A percentile compares a stretch with the other conserved stretches of the same genome.
Evolutionary conservation across 2,113 vertebrate species (phyloP).

Genomic region (Chloropsis hardwickii): DNA sequence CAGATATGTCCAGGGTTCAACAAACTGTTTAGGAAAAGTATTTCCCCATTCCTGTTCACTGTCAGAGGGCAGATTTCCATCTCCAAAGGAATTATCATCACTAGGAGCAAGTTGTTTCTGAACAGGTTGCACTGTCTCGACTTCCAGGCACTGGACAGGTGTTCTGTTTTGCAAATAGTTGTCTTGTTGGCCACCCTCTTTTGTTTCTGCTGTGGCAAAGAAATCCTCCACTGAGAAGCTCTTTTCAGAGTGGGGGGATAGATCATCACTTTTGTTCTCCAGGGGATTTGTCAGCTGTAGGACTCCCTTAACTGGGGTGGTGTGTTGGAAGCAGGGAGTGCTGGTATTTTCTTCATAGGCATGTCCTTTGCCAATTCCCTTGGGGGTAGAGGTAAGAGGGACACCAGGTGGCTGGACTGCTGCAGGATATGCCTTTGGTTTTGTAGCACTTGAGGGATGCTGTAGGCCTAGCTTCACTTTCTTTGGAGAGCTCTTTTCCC

Average conservation of each 20-base stretch:
- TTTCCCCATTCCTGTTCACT: neutral
- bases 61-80: neutral
- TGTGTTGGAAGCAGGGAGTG: slow-evolving; percentile 39
- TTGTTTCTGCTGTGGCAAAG: neutral
- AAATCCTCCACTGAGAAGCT: slow-evolving; percentile 2
- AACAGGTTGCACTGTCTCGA: slow-evolving; percentile 71
- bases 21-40: neutral
- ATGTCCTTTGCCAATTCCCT: slow-evolving; percentile 33
- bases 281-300: neutral
- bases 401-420: neutral
- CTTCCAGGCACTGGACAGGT: slow-evolving; percentile 29
- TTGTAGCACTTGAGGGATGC: neutral
- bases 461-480: slow-evolving; percentile 76
- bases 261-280: slow-evolving; percentile 22
- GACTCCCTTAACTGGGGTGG: slow-evolving; percentile 61
- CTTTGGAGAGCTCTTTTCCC: slow-evolving; percentile 80
- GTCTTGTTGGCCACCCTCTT: neutral
- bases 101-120: slow-evolving; percentile 70
- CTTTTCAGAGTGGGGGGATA: neutral
- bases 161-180: neutral
- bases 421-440: slow-evolving; percentile 47
- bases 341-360: neutral
- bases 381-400: slow-evolving; percentile 75
- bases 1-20: slow-evolving; percentile 2
- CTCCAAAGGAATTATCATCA: neutral